phyloP scores from a whole-genome alignment of 1,140 invertebrate species.

The Eciton burchellii region DNA sequence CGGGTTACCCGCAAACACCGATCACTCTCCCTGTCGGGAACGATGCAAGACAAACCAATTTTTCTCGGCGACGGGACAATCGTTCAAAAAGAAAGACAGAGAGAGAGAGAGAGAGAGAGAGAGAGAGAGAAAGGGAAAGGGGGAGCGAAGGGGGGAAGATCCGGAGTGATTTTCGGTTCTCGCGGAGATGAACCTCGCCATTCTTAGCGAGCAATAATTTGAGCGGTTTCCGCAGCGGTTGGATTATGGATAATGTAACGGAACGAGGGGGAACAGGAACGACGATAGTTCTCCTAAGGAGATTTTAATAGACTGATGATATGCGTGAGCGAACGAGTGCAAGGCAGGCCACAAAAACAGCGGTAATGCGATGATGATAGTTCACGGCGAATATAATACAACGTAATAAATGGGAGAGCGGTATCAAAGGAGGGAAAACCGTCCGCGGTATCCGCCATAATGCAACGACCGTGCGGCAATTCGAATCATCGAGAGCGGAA shows the following conservation, averaged over 20 bases:
- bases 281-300: neutral
- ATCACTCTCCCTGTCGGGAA: neutral
- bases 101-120: too few species aligned
- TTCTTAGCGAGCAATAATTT: neutral
- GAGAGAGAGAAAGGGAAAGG: too few species aligned
- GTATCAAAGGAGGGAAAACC: neutral
- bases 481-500: neutral
- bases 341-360: neutral
- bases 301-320: conserved; percentile 35
- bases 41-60: neutral
- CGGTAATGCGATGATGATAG: conserved; percentile 27
- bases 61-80: neutral
- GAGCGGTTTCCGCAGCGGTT: neutral
- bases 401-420: neutral
- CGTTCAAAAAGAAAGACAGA: neutral
- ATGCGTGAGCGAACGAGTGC: neutral
- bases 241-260: neutral
- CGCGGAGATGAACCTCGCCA: neutral
- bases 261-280: conserved; percentile 5
- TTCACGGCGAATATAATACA: conserved; percentile 12
- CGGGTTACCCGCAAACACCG: neutral
- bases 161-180: conserved; percentile 8
- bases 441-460: neutral
- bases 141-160: neutral
- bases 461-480: neutral